Conservation (phyloP, 2,888 invertebrate species). For the Stictocephala bisonia region DNA sequence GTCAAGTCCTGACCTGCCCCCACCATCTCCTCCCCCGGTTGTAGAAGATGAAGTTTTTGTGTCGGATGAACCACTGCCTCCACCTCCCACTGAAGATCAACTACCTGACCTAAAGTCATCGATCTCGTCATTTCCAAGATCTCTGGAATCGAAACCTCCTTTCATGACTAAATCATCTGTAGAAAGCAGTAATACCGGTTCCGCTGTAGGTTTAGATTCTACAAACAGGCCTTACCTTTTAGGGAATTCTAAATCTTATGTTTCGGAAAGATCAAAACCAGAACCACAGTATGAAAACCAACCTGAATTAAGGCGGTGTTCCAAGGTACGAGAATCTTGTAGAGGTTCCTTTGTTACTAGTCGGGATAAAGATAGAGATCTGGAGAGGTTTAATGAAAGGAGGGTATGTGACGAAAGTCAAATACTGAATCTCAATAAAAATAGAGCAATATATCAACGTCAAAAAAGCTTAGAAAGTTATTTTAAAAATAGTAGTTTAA, state of each 20-base stretch:
- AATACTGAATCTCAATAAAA: constrained; percentile 5
- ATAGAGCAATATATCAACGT: constrained; percentile 27
- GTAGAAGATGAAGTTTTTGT: constrained; percentile 70
- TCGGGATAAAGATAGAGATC: constrained; percentile 13
- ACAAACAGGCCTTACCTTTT: too few relatives aligned
- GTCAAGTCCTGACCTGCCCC: constrained; percentile 69
- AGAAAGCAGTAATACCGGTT: neutral
- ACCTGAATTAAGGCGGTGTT: constrained; percentile 12
- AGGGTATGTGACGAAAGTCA: constrained; percentile 15
- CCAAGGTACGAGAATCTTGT: constrained; percentile 25
- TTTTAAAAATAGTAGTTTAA: constrained; percentile 41
- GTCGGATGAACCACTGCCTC: constrained; percentile 74
- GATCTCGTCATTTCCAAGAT: constrained; percentile 22
- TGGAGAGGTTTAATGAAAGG: constrained; percentile 2
- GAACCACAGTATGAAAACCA: constrained; percentile 32
- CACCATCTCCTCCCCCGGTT: constrained; percentile 73
- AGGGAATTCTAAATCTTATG: too few relatives aligned
- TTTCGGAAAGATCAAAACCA: constrained; percentile 9
- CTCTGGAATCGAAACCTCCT: constrained; percentile 8
- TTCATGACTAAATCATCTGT: neutral
- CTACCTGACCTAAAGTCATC: constrained; percentile 36
- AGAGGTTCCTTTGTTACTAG: constrained; percentile 20
- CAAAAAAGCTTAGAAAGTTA: constrained; percentile 45
- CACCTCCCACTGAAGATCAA: constrained; percentile 68
- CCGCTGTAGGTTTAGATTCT: too few relatives aligned